A percentile compares a stretch with the other conserved stretches of the same genome.
Conservation (phyloP, 2,113 vertebrate genomes). For the Onychostoma macrolepis region DNA sequence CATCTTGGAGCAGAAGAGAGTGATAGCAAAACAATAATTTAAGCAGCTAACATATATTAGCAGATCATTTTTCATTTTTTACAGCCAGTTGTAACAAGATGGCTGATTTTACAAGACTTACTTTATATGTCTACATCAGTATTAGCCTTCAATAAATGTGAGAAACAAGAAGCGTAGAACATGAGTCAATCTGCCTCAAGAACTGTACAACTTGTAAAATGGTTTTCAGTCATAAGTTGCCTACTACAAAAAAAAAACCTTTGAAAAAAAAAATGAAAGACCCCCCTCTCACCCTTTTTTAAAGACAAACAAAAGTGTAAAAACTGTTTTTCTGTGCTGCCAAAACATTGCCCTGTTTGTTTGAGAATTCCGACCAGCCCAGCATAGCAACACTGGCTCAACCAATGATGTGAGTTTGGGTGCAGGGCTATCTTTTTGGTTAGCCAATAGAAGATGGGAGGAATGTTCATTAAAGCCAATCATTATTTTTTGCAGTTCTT, state of each 20-base stretch:
- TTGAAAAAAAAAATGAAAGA: neutral
- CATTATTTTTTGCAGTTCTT: neutral
- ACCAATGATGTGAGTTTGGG: neutral
- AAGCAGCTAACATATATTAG: conserved; percentile 36
- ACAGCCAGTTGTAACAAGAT: conserved; percentile 31
- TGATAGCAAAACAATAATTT: conserved; percentile 53
- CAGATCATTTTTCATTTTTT: conserved; percentile 42
- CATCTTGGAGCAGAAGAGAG: conserved; percentile 43
- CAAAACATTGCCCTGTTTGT: neutral
- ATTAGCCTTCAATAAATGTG: neutral
- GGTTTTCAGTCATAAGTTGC: conserved; percentile 1
- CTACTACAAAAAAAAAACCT: neutral
- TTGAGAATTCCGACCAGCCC: neutral
- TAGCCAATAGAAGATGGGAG: neutral
- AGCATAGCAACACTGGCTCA: conserved; percentile 6
- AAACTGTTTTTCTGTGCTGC: neutral
- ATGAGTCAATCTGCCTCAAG: neutral
- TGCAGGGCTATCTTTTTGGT: neutral
- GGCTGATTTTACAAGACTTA: neutral
- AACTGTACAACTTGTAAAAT: neutral
- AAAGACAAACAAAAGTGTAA: neutral
- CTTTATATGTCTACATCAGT: neutral
- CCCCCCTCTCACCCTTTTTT: neutral
- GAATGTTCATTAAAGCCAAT: neutral
- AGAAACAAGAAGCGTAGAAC: neutral